Conservation (phyloP, 2,797 vertebrate genomes). For the Leuciscus waleckii region DNA sequence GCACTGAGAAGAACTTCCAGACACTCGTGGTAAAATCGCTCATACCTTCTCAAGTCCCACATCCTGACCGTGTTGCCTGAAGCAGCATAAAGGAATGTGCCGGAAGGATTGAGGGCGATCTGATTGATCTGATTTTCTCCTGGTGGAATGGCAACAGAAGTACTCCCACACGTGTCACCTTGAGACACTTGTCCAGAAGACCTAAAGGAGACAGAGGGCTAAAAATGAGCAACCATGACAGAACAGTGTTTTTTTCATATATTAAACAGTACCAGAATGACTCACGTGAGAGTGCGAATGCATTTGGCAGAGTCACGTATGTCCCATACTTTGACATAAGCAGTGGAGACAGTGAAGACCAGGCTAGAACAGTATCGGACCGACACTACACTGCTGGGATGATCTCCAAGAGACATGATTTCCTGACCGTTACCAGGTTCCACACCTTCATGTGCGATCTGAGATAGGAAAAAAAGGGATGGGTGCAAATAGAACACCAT, state of each 20-base stretch:
- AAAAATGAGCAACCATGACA: not conserved
- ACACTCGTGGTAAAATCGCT: not conserved
- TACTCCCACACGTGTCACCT: slow-evolving; percentile 85
- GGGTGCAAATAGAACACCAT: not conserved
- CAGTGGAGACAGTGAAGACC: slow-evolving; percentile 93
- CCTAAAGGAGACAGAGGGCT: slow-evolving; percentile 68
- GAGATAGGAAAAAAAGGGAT: slow-evolving; percentile 39
- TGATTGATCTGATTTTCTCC: slow-evolving; percentile 98
- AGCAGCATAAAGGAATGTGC: slow-evolving; percentile 93
- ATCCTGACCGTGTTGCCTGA: slow-evolving; percentile 94
- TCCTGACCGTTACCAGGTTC: slow-evolving; percentile 98
- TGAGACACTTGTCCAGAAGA: slow-evolving; percentile 93
- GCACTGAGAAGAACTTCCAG: not conserved
- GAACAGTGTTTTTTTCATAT: not conserved
- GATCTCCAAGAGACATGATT: slow-evolving; percentile 96
- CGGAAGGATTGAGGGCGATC: slow-evolving; percentile 89
- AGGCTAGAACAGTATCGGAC: slow-evolving; percentile 92
- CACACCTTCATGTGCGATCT: slow-evolving; percentile 99
- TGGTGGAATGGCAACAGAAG: slow-evolving; percentile 87
- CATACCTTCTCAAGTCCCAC: slow-evolving; percentile 97
- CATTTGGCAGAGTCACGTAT: slow-evolving; percentile 96
- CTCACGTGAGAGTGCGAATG: slow-evolving; percentile 92
- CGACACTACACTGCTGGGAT: slow-evolving; percentile 94
- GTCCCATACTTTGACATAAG: slow-evolving; percentile 97
- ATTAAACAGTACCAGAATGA: slow-evolving; percentile 36